Base-by-base conservation (phyloP, 2,888 invertebrate genomes). In the Cecidostiba fungosa region DNA sequence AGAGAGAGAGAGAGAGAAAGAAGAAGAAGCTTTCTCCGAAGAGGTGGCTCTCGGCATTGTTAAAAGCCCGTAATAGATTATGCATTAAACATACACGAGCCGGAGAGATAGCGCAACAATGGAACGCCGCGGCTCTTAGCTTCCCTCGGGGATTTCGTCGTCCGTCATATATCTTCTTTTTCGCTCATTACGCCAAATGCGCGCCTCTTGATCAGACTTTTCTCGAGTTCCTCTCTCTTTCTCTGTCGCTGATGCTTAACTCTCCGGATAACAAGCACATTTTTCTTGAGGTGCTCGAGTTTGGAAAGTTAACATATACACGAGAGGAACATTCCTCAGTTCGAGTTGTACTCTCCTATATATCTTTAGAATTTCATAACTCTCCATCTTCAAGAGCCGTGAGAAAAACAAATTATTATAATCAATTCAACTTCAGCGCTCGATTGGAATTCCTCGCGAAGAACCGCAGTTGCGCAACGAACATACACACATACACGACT, bases 21-120 rank as follows among this genome's bases (percentile, higher is more conserved):
- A 80, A 90, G 77, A 80, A 62, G 62, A 83, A 85, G 89, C 85
- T 88, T 87, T 87, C 88, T 85, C 85, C 85, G 74, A 77, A n/a
- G 4, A 89, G 90, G 87, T 89, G 90, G 89, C 89, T 73, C 89
- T 70, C 66, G 80, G 91, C 90, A 92, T 92, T 92, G 92, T 92
- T 92, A 92, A 93, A 92, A 91, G 81, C 90, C 89, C 89, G 91
- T 92, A 92, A 92, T 92, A 92, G 93, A 92, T 93, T 92, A 92
- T 92, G 92, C 92, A 93, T 92, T 91, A 91, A 93, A 92, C 90
- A 89, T 88, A 88, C 87, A 88, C 87, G 88, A 89, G 16, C 26
- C 89, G 88, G 90, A 90, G 91, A 91, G 92, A 92, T 91, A 91
- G 90, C 59, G 88, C 89, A 90, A 92, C 92, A 92, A 92, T 92